Evolutionary conservation across 2,888 invertebrate species (phyloP).

Genomic region (Dinocampus coccinellae): DNA sequence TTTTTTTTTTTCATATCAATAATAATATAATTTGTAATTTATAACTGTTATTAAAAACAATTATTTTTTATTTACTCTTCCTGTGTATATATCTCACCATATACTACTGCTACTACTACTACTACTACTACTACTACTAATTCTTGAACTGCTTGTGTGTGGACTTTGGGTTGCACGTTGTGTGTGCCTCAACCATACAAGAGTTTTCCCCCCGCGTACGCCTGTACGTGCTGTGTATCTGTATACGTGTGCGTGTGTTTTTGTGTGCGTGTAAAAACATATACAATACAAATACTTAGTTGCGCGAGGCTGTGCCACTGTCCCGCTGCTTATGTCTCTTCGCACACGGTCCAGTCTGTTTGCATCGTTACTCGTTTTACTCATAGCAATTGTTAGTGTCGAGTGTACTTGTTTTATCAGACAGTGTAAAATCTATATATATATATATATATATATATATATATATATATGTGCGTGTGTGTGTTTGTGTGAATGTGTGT

Average conservation of each 20-base stretch:
- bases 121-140: background rate
- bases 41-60: background rate
- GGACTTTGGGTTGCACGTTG: constrained; percentile 12
- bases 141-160: constrained; percentile 17
- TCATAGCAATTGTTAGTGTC: background rate
- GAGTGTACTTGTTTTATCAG: background rate
- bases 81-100: background rate
- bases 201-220: background rate
- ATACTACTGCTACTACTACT: background rate
- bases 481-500: background rate
- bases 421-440: background rate
- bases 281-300: background rate
- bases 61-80: background rate
- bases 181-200: too few relatives aligned
- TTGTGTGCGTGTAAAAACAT: background rate
- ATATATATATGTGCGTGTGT: background rate
- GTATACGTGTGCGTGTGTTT: too few relatives aligned
- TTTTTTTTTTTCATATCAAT: background rate
- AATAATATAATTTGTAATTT: too few relatives aligned
- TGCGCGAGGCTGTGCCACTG: constrained; percentile 3
- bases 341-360: background rate
- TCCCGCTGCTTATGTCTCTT: background rate
- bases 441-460: too few relatives aligned
- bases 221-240: constrained; percentile 17
- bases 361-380: background rate